A percentile compares a stretch with the other conserved stretches of the same genome.
phyloP scores from a whole-genome alignment of 2,888 invertebrate species.

The Caenorhabditis japonica region DNA sequence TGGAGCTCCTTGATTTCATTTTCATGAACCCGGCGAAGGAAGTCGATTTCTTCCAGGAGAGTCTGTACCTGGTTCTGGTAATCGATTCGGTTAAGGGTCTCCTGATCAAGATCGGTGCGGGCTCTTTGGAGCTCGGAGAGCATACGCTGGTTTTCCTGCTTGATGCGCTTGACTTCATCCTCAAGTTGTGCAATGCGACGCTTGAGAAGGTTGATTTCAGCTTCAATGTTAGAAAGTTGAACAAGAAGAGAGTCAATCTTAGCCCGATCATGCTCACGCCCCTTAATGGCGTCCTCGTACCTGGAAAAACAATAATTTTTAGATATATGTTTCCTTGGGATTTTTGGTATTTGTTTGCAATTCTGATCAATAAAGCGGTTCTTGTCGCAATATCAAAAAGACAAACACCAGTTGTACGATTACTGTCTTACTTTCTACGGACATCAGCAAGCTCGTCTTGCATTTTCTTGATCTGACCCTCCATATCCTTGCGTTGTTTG shows the following conservation, averaged over 20 bases:
- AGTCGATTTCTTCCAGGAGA: conserved; percentile 80
- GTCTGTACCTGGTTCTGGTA: conserved; percentile 80
- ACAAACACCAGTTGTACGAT: conserved; percentile 1
- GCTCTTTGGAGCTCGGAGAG: conserved; percentile 62
- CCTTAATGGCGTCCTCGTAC: conserved; percentile 75
- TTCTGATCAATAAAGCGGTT: too few species aligned
- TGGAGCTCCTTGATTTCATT: conserved; percentile 80
- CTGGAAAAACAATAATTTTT: too few species aligned
- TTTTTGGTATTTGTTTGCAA: conserved; percentile 15
- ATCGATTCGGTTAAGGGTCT: conserved; percentile 79
- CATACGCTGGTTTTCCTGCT: conserved; percentile 78
- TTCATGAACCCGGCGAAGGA: conserved; percentile 80
- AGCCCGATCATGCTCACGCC: conserved; percentile 76
- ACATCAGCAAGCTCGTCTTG: conserved; percentile 67
- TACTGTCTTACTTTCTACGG: conserved; percentile 59
- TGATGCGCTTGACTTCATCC: conserved; percentile 77
- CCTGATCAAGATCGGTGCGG: conserved; percentile 78
- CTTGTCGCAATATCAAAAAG: background rate
- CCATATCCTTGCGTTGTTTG: conserved; percentile 63
- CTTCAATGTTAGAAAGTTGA: conserved; percentile 79
- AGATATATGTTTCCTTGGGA: too few species aligned
- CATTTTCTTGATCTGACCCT: conserved; percentile 66
- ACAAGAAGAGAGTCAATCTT: conserved; percentile 79
- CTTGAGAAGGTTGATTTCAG: conserved; percentile 78
- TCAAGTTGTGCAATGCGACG: conserved; percentile 74